phyloP scores from a whole-genome alignment of 1,140 invertebrate species.

The Orussus abietinus region DNA sequence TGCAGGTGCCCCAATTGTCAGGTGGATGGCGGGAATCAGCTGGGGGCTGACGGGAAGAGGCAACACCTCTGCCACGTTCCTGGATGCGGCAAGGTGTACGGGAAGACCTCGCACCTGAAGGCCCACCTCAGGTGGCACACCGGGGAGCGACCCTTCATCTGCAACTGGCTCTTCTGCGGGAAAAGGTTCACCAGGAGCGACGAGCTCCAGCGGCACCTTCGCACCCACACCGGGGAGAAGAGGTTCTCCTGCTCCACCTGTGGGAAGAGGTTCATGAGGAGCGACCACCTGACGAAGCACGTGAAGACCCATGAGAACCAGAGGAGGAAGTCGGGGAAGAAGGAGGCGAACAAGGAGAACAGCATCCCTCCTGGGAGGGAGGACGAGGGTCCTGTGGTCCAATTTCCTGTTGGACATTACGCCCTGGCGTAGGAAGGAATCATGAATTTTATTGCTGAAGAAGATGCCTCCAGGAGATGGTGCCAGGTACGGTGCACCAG shows the following conservation, averaged over 20 bases:
- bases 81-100: slow-evolving; percentile 88
- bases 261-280: slow-evolving; percentile 75
- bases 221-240: slow-evolving; percentile 82
- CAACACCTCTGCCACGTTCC: slow-evolving; percentile 88
- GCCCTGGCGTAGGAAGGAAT: slow-evolving; percentile 5
- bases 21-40: slow-evolving; percentile 58
- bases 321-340: slow-evolving; percentile 52
- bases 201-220: slow-evolving; percentile 76
- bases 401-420: too few relatives aligned
- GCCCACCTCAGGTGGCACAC: slow-evolving; percentile 84
- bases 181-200: slow-evolving; percentile 87
- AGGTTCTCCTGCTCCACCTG: slow-evolving; percentile 72
- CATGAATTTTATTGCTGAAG: too few relatives aligned
- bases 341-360: slow-evolving; percentile 41
- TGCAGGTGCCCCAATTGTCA: slow-evolving; percentile 72
- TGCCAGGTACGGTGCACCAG: too few relatives aligned
- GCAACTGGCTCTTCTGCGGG: slow-evolving; percentile 78
- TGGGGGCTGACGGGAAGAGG: slow-evolving; percentile 62
- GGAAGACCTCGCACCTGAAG: slow-evolving; percentile 86
- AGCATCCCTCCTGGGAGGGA: too few relatives aligned
- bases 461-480: too few relatives aligned
- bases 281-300: slow-evolving; percentile 83
- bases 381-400: too few relatives aligned
- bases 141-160: slow-evolving; percentile 72
- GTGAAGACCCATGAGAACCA: slow-evolving; percentile 72